A percentile compares a stretch with the other conserved stretches of the same genome.
Conservation (phyloP, 2,113 vertebrate species). For the Eurystomus gularis region DNA sequence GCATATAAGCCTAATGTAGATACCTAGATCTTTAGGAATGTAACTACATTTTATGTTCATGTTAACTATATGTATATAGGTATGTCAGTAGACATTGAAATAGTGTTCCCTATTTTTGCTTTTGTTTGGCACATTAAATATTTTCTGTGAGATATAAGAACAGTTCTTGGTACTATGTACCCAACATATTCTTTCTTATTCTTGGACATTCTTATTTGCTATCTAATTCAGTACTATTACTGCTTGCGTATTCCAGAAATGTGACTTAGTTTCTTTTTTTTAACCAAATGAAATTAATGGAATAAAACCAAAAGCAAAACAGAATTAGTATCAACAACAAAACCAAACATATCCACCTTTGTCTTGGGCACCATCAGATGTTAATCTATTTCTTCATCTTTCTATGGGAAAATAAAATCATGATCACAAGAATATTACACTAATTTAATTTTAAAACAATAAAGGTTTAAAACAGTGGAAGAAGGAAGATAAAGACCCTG, state of each 20-base stretch:
- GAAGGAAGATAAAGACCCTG: not conserved
- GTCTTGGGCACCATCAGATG: not conserved
- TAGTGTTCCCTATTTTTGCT: not conserved
- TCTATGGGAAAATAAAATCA: not conserved
- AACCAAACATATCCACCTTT: not conserved
- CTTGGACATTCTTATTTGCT: not conserved
- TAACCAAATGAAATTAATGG: not conserved
- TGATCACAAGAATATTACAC: not conserved
- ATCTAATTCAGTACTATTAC: not conserved
- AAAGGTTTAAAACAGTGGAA: not conserved
- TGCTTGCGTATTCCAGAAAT: not conserved
- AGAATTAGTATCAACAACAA: not conserved
- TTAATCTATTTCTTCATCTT: not conserved
- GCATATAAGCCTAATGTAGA: not conserved
- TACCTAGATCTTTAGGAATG: not conserved
- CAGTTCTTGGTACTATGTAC: not conserved
- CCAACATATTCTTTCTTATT: not conserved
- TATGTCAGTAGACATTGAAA: not conserved
- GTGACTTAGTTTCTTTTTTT: not conserved
- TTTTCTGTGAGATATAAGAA: not conserved
- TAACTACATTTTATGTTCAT: not conserved
- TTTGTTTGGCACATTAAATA: not conserved
- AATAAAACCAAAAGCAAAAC: not conserved
- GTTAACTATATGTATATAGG: not conserved
- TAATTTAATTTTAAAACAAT: not conserved